phyloP scores from a whole-genome alignment of 1,140 invertebrate genomes.

The Zophobas morio region DNA sequence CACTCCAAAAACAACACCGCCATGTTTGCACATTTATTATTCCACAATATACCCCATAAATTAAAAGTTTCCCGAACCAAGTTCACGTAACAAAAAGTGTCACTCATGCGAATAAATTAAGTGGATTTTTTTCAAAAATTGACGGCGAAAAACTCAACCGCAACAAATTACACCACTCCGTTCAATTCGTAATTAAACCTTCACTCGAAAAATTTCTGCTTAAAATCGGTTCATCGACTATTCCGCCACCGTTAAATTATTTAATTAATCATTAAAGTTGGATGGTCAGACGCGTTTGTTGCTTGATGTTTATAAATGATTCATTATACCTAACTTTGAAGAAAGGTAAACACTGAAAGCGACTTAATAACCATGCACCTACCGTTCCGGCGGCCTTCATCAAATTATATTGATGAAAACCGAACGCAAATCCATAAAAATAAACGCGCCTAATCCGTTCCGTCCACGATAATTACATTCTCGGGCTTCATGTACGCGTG shows the following conservation, averaged over 20 bases:
- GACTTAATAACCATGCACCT: neutral
- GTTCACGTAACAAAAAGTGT: conserved; percentile 28
- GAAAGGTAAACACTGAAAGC: conserved; percentile 20
- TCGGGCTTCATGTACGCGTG: too few species aligned
- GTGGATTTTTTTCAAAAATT: conserved; percentile 16
- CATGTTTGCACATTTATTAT: neutral
- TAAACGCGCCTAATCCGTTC: neutral
- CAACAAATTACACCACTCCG: conserved; percentile 1
- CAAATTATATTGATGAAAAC: conserved; percentile 8
- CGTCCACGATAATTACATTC: too few species aligned
- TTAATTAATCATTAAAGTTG: conserved; percentile 35
- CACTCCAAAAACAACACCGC: neutral
- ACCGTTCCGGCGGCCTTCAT: neutral
- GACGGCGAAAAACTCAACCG: neutral
- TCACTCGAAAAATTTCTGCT: neutral
- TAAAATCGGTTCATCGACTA: conserved; percentile 15
- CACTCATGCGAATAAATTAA: conserved; percentile 15
- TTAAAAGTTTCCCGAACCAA: conserved; percentile 20
- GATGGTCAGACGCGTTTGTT: conserved; percentile 29
- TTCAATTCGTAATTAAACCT: conserved; percentile 19
- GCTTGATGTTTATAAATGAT: conserved; percentile 28
- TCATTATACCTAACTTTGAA: conserved; percentile 10
- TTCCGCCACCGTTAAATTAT: conserved; percentile 9
- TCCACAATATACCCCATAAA: neutral
- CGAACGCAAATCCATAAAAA: conserved; percentile 6